These are phyloP conservation scores for Abrostola triplasia DNA, from an alignment of 2,888 invertebrate genomes.

Conservation along the genomic window DNA sequence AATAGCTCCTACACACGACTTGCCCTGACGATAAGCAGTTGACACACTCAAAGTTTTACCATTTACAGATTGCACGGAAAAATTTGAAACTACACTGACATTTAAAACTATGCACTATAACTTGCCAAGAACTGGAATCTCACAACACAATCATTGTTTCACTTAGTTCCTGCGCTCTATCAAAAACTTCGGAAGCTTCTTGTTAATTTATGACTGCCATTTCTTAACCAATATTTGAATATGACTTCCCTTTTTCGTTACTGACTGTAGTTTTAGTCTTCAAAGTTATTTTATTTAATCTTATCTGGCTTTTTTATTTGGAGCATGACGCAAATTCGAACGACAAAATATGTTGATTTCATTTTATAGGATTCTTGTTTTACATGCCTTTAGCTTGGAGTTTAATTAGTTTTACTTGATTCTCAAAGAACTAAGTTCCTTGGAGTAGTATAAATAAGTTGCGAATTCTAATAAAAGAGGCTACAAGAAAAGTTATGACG, in stretches of 20 bases:
- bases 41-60: slow-evolving; percentile 26
- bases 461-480: no score
- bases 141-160: slow-evolving; percentile 38
- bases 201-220: slow-evolving; percentile 26
- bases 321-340: slow-evolving; percentile 7
- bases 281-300: slow-evolving; percentile 26
- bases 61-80: slow-evolving; percentile 36
- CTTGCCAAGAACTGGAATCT: slow-evolving; percentile 35
- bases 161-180: slow-evolving; percentile 25
- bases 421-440: no score
- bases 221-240: slow-evolving; percentile 25
- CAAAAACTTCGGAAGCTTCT: slow-evolving; percentile 26
- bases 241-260: slow-evolving; percentile 12
- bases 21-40: slow-evolving; percentile 28
- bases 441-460: no score
- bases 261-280: slow-evolving; percentile 27
- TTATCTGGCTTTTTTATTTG: slow-evolving; percentile 13
- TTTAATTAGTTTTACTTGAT: no score
- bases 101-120: slow-evolving; percentile 31
- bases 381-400: no score
- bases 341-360: slow-evolving; percentile 19
- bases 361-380: neutral
- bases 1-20: neutral
- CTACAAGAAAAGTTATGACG: no score
- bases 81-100: slow-evolving; percentile 26